These are phyloP conservation scores for Nipponacmea schrenckii DNA, from an alignment of 2,888 invertebrate species.

Conservation along the genomic window DNA sequence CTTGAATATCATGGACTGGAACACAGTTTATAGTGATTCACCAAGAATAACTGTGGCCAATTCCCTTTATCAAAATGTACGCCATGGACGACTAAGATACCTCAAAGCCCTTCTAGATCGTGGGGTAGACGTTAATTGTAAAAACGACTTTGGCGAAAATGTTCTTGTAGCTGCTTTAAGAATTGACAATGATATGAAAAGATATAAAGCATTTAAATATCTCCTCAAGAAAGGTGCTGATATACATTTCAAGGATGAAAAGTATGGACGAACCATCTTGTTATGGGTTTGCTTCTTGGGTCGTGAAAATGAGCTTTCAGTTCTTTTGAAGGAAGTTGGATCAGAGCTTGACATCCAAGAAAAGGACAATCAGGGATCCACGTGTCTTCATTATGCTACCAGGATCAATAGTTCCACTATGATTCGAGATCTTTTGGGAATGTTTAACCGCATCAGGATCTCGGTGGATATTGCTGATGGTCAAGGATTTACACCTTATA, in stretches of 20 bases:
- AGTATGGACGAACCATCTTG: constrained; percentile 45
- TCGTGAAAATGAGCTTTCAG: constrained; percentile 39
- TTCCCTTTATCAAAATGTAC: constrained; percentile 34
- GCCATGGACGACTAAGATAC: constrained; percentile 42
- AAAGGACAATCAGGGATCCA: constrained; percentile 53
- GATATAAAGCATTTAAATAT: constrained; percentile 51
- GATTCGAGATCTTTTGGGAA: constrained; percentile 43
- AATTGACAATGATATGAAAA: constrained; percentile 45
- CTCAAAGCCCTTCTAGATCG: constrained; percentile 48
- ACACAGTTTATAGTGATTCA: background rate
- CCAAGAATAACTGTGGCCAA: background rate
- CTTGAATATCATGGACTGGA: background rate
- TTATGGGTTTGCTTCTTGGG: constrained; percentile 55
- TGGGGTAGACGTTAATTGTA: constrained; percentile 45
- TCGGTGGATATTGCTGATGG: constrained; percentile 58
- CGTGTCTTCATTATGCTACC: constrained; percentile 58
- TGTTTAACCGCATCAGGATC: constrained; percentile 50
- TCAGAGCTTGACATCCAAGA: constrained; percentile 57
- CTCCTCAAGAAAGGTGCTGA: constrained; percentile 52
- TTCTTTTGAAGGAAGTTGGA: constrained; percentile 45
- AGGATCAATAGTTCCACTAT: constrained; percentile 43
- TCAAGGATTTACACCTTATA: constrained; percentile 58
- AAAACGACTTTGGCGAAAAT: constrained; percentile 53
- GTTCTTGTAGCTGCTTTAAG: constrained; percentile 54
- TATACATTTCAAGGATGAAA: constrained; percentile 39